A percentile compares a stretch with the other conserved stretches of the same genome.
phyloP scores from a whole-genome alignment of 1,140 invertebrate species.

The Brachionus koreanus region DNA sequence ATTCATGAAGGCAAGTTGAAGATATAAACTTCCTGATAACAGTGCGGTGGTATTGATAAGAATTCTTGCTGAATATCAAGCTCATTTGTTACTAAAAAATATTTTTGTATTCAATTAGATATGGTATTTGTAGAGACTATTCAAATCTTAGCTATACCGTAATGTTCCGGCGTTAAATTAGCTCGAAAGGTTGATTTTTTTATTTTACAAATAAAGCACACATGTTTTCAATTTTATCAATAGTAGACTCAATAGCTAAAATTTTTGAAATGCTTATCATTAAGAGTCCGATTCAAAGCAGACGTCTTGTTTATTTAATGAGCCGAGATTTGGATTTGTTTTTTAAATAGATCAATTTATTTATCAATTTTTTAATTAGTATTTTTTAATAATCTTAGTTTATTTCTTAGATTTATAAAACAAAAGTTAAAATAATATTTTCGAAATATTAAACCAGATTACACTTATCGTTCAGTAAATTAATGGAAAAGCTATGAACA shows the following conservation, averaged over 20 bases:
- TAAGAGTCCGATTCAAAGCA: neutral
- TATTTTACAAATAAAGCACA: neutral
- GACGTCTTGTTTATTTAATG: neutral
- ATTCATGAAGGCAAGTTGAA: neutral
- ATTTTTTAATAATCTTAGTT: neutral
- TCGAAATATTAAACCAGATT: neutral
- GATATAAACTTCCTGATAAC: neutral
- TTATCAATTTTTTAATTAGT: neutral
- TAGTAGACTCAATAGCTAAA: neutral
- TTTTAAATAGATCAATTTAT: neutral
- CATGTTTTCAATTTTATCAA: neutral
- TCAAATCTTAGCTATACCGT: neutral
- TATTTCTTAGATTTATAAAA: neutral
- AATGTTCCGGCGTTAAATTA: conserved; percentile 1
- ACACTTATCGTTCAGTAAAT: neutral
- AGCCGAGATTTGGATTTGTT: neutral
- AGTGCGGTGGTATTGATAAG: neutral
- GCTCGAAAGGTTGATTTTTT: neutral
- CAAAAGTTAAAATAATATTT: neutral
- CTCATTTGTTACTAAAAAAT: neutral
- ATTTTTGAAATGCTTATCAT: neutral
- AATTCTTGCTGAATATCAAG: neutral
- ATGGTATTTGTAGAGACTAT: neutral
- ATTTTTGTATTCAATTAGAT: neutral
- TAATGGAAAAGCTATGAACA: too few relatives aligned